These are phyloP conservation scores for Parus major DNA, from an alignment of 2,113 vertebrate species.

Conservation along the genomic window DNA sequence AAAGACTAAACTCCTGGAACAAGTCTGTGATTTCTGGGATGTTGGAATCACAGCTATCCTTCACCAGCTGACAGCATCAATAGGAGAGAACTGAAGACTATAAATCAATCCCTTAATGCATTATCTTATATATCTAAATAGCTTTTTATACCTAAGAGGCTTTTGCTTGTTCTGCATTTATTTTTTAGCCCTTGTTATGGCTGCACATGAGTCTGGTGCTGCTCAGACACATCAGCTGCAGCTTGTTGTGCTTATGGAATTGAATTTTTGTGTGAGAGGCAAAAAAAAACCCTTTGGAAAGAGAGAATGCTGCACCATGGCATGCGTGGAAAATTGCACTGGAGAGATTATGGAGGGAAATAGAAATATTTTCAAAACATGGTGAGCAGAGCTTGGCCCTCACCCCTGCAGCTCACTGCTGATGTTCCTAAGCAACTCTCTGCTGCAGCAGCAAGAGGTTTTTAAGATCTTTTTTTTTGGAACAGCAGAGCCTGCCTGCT, in stretches of 20 bases:
- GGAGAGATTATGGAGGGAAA: not conserved
- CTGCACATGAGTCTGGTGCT: conserved; percentile 60
- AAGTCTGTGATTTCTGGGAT: not conserved
- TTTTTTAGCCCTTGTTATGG: conserved; percentile 63
- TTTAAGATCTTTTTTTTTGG: not conserved
- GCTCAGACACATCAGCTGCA: conserved; percentile 70
- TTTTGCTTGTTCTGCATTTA: not conserved
- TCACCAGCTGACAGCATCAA: not conserved
- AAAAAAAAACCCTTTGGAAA: conserved; percentile 37
- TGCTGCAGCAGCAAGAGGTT: not conserved
- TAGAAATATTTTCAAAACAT: not conserved
- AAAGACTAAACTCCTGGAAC: not conserved
- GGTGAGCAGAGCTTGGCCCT: not conserved
- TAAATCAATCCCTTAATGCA: not conserved
- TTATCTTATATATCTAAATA: not conserved
- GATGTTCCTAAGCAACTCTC: not conserved
- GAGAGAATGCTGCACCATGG: conserved; percentile 60
- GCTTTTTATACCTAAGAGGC: not conserved
- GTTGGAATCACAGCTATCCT: not conserved
- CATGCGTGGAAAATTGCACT: not conserved
- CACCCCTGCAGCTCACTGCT: not conserved
- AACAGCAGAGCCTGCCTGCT: not conserved
- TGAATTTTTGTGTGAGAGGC: conserved; percentile 25
- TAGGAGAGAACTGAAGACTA: not conserved
- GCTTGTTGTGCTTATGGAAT: conserved; percentile 10